A percentile compares a stretch with the other conserved stretches of the same genome.
Evolutionary conservation across 2,797 vertebrate species (phyloP).

Genomic region (Champsocephalus gunnari): DNA sequence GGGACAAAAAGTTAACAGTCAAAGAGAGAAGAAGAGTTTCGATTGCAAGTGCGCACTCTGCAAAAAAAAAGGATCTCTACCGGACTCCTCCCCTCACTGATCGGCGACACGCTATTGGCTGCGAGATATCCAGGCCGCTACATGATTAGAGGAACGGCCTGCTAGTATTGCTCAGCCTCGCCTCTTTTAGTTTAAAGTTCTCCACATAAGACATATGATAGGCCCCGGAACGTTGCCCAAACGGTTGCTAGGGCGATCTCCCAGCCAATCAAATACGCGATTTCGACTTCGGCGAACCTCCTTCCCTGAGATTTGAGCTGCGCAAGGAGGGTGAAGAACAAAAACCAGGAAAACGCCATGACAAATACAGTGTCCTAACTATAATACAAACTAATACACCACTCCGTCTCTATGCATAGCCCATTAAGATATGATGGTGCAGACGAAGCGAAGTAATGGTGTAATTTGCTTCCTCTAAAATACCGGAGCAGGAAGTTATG

Average conservation of each 20-base stretch:
- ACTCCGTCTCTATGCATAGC: too few species aligned
- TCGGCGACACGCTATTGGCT: constrained; percentile 73
- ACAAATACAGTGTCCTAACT: constrained; percentile 3
- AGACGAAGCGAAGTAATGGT: constrained; percentile 5
- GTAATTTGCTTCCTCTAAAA: neutral
- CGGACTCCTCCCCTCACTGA: constrained; percentile 36
- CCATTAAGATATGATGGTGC: neutral
- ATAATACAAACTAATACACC: too few species aligned
- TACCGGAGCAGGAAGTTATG: neutral
- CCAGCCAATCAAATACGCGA: constrained; percentile 69
- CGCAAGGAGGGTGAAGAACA: constrained; percentile 21
- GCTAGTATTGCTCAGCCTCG: constrained; percentile 47
- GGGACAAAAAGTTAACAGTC: constrained; percentile 58
- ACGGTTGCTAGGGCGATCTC: constrained; percentile 83
- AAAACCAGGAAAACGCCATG: constrained; percentile 47
- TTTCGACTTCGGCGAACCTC: constrained; percentile 47
- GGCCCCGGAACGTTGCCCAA: constrained; percentile 76
- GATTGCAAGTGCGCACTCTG: constrained; percentile 72
- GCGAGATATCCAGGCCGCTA: fast-evolving
- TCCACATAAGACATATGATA: constrained; percentile 58
- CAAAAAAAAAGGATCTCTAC: constrained; percentile 53
- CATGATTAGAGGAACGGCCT: constrained; percentile 26
- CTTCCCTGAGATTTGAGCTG: constrained; percentile 45
- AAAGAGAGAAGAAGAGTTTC: constrained; percentile 40
- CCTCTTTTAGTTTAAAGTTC: constrained; percentile 83